A percentile compares a stretch with the other conserved stretches of the same genome.
Evolutionary conservation across 2,888 invertebrate genomes (phyloP).

Genomic region (Candidula unifasciata): DNA sequence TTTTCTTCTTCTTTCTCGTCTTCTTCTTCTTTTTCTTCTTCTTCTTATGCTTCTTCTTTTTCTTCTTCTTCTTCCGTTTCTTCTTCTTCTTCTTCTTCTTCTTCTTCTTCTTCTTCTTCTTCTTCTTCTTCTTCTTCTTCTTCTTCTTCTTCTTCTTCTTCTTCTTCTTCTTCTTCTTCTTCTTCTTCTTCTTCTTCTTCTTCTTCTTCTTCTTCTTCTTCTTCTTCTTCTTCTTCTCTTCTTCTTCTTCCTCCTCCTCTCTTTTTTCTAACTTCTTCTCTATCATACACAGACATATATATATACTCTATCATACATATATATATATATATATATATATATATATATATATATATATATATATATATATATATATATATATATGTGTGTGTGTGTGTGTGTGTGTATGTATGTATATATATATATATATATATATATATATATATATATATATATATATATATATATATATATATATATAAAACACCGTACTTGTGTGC

Average conservation of each 20-base stretch:
- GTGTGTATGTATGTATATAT: background rate
- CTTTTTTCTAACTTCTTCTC: background rate
- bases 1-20: background rate
- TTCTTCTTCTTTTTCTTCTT: background rate
- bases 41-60: background rate
- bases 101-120: background rate
- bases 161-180: conserved; percentile 19
- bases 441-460: too few relatives aligned
- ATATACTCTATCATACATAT: too few relatives aligned
- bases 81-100: conserved; percentile 28
- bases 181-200: conserved; percentile 24
- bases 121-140: background rate
- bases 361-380: background rate
- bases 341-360: background rate
- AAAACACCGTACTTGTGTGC: too few relatives aligned
- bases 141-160: conserved; percentile 6
- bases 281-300: background rate
- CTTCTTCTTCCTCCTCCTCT: background rate
- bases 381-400: background rate
- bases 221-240: conserved; percentile 44
- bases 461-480: too few relatives aligned
- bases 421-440: too few relatives aligned
- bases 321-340: background rate
- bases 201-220: conserved; percentile 41
- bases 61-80: conserved; percentile 7